phyloP scores from a whole-genome alignment of 2,888 invertebrate genomes.

The Dryocosmus kuriphilus region DNA sequence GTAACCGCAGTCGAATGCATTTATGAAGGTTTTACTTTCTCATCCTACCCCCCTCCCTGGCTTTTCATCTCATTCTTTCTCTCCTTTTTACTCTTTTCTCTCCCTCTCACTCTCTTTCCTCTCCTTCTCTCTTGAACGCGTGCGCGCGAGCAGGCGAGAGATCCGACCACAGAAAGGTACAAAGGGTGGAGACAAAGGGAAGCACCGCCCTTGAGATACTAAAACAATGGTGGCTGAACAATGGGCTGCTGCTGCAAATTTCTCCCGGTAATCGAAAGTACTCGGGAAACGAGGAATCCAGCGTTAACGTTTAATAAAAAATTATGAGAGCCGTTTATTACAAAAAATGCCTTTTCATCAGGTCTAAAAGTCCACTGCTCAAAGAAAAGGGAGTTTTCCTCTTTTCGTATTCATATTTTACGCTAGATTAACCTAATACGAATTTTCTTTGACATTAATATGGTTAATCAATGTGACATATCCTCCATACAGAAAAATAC shows the following conservation, averaged over 20 bases:
- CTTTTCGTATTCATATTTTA: background rate
- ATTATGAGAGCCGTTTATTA: constrained; percentile 1
- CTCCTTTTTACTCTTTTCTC: constrained; percentile 23
- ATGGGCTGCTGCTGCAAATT: constrained; percentile 70
- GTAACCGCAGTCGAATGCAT: background rate
- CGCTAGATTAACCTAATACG: background rate
- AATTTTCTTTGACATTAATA: background rate
- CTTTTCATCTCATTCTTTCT: constrained; percentile 42
- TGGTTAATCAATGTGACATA: background rate
- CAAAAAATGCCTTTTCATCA: background rate
- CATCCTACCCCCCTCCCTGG: constrained; percentile 52
- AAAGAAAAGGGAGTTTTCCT: background rate
- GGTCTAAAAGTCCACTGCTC: background rate
- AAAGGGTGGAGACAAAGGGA: constrained; percentile 77
- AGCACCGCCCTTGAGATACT: constrained; percentile 76
- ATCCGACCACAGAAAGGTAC: constrained; percentile 72
- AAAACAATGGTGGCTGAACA: constrained; percentile 75
- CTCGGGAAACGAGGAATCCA: constrained; percentile 42
- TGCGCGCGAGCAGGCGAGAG: constrained; percentile 69
- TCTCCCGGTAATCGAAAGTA: constrained; percentile 68
- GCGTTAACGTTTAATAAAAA: constrained; percentile 9
- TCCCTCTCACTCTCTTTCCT: constrained; percentile 49
- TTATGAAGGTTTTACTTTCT: constrained; percentile 27
- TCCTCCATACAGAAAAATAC: no score
- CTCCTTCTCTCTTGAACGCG: constrained; percentile 54